Conservation (phyloP, 2,113 vertebrate species). For the Triplophysa dalaica region DNA sequence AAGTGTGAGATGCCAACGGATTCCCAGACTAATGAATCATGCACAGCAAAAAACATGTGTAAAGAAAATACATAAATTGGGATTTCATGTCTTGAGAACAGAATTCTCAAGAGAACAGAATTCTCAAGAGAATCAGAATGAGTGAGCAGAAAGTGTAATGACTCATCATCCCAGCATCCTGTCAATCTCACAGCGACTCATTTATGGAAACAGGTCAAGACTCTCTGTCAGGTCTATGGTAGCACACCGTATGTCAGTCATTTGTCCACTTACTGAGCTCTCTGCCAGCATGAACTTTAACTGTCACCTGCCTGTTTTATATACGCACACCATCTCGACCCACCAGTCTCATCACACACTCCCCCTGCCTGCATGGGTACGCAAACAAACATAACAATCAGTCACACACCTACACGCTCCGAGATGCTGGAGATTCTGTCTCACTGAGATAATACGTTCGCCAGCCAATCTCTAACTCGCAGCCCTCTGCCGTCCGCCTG, state of each 20-base stretch:
- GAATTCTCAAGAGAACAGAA: too few relatives aligned
- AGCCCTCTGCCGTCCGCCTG: constrained; percentile 16
- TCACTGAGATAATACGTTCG: constrained; percentile 48
- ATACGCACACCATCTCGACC: not conserved
- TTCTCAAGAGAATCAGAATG: not conserved
- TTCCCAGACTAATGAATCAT: too few relatives aligned
- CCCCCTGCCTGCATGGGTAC: constrained; percentile 13
- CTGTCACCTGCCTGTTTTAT: constrained; percentile 34
- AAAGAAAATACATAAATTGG: too few relatives aligned
- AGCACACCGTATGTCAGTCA: constrained; percentile 26
- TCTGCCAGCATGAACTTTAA: constrained; percentile 26
- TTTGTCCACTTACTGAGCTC: constrained; percentile 23
- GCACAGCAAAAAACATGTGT: too few relatives aligned
- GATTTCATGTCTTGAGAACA: too few relatives aligned
- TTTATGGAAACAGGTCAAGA: constrained; percentile 22
- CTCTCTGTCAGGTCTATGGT: not conserved
- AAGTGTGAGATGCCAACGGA: too few relatives aligned
- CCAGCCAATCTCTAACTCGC: constrained; percentile 50
- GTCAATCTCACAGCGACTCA: not conserved
- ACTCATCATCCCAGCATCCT: constrained; percentile 10
- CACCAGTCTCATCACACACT: too few relatives aligned
- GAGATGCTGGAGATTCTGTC: constrained; percentile 53
- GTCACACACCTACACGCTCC: constrained; percentile 36
- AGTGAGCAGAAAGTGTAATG: not conserved
- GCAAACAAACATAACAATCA: constrained; percentile 35